Evolutionary conservation across 2,888 invertebrate genomes (phyloP).

Genomic region (Zaprionus bogoriensis): DNA sequence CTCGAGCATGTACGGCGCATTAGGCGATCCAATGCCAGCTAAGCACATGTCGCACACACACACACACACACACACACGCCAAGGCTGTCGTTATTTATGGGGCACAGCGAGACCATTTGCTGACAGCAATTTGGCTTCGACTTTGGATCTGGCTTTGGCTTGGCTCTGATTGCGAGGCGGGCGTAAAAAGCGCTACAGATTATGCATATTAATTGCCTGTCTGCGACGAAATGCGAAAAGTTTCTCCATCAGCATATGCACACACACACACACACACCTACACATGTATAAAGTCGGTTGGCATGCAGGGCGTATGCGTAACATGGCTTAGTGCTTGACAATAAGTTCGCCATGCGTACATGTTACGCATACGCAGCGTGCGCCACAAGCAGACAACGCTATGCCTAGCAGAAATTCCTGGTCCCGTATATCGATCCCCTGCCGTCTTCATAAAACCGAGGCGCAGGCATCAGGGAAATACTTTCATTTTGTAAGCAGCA

Average conservation of each 20-base stretch:
- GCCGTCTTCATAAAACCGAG: background rate
- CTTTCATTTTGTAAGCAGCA: conserved; percentile 5
- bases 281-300: background rate
- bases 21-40: conserved; percentile 45
- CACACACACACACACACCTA: too few relatives aligned
- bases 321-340: conserved; percentile 28
- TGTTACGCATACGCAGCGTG: conserved; percentile 42
- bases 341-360: conserved; percentile 19
- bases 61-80: too few relatives aligned
- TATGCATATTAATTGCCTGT: conserved; percentile 71
- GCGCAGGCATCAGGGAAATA: background rate
- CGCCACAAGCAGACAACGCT: background rate
- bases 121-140: conserved; percentile 54
- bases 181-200: conserved; percentile 54
- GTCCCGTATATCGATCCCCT: background rate
- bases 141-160: conserved; percentile 26
- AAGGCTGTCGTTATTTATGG: conserved; percentile 57
- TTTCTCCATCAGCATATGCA: background rate
- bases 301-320: conserved; percentile 47
- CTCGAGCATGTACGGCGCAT: conserved; percentile 21
- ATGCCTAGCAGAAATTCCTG: conserved; percentile 17
- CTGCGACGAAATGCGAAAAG: too few relatives aligned
- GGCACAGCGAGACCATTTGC: conserved; percentile 47
- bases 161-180: conserved; percentile 51
- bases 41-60: conserved; percentile 55